phyloP scores from a whole-genome alignment of 2,797 vertebrate genomes.

The Delichon dasypus region DNA sequence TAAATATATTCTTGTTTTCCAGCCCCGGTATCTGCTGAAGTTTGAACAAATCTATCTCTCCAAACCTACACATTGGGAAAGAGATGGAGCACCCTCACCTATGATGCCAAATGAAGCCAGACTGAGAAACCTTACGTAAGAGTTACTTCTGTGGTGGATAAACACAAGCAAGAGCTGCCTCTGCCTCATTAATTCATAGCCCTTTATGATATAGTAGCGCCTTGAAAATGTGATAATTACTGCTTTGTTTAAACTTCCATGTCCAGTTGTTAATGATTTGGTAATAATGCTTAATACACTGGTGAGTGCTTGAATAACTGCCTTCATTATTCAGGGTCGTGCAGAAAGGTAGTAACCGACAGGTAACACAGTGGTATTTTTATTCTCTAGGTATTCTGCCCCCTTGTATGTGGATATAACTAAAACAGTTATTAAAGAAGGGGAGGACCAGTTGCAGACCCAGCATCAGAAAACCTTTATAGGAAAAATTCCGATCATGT shows the following conservation, averaged over 20 bases:
- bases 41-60: conserved; percentile 99
- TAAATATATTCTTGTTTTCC: conserved; percentile 41
- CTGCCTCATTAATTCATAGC: background rate
- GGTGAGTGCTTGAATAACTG: background rate
- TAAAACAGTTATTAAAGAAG: conserved; percentile 98
- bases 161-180: background rate
- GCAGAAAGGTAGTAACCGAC: background rate
- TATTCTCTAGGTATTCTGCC: conserved; percentile 88
- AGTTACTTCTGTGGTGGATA: background rate
- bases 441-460: conserved; percentile 95
- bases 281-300: background rate
- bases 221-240: background rate
- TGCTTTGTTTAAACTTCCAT: background rate
- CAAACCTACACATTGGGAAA: conserved; percentile 98
- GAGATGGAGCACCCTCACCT: conserved; percentile 95
- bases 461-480: conserved; percentile 99
- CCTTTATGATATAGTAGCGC: background rate
- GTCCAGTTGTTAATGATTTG: background rate
- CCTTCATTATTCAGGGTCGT: background rate
- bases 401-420: conserved; percentile 98
- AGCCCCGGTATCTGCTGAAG: conserved; percentile 95
- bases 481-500: conserved; percentile 98
- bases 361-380: background rate
- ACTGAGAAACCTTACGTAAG: conserved; percentile 95
- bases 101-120: conserved; percentile 99